Evolutionary conservation across 1,140 invertebrate species (phyloP).

Genomic region (Calosoma granatense): DNA sequence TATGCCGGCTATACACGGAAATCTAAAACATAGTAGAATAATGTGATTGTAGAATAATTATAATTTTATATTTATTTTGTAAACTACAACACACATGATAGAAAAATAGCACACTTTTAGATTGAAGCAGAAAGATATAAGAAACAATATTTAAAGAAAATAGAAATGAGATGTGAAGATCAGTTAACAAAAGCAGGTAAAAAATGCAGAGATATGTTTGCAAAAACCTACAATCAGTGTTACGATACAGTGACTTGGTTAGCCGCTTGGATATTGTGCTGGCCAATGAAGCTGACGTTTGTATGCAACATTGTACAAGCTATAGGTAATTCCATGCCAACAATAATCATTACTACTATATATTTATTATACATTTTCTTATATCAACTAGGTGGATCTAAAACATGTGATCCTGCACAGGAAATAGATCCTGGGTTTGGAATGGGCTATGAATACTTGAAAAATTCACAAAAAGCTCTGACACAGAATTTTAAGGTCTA

Average conservation of each 20-base stretch:
- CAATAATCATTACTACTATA: not conserved
- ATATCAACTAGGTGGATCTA: conserved; percentile 33
- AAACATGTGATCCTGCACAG: conserved; percentile 41
- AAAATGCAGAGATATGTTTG: conserved; percentile 47
- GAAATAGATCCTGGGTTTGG: conserved; percentile 53
- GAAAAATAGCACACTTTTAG: too few species aligned
- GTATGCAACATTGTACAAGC: conserved; percentile 51
- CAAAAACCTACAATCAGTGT: conserved; percentile 46
- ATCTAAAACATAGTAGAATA: too few species aligned
- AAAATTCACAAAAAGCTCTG: conserved; percentile 35
- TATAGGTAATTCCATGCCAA: conserved; percentile 31
- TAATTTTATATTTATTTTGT: too few species aligned
- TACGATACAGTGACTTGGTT: conserved; percentile 41
- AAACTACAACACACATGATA: too few species aligned
- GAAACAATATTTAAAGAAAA: conserved; percentile 47
- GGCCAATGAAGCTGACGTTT: conserved; percentile 58
- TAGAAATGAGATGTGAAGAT: conserved; percentile 50
- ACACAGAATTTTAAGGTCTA: conserved; percentile 35
- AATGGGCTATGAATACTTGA: conserved; percentile 48
- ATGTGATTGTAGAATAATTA: too few species aligned
- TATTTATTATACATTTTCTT: conserved; percentile 13
- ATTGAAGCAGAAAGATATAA: conserved; percentile 38
- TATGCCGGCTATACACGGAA: too few species aligned
- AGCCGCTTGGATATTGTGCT: conserved; percentile 50
- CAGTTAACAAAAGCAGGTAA: conserved; percentile 39